Evolutionary conservation across 92 coral and sea anemone species (phyloP).

Genomic region (Hydrozoanthus gracilis): DNA sequence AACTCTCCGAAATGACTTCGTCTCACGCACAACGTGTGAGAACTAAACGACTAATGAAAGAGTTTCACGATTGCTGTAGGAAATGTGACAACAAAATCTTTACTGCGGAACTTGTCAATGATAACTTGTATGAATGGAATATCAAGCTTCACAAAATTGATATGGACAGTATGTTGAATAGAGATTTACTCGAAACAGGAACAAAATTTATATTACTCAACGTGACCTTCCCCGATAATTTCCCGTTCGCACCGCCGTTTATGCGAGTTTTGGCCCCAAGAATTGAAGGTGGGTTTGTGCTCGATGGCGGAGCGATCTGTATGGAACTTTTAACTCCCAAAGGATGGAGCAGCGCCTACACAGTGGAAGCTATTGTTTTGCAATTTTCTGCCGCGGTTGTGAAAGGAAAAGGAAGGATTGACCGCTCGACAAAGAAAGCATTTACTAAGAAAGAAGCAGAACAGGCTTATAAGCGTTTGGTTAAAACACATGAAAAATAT

Average conservation of each 20-base stretch:
- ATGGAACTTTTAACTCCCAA: constrained; percentile 93
- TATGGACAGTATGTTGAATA: constrained; percentile 82
- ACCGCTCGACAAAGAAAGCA: constrained; percentile 80
- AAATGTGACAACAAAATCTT: constrained; percentile 80
- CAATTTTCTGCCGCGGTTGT: constrained; percentile 96
- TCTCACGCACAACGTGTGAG: constrained; percentile 87
- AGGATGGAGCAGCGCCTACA: constrained; percentile 93
- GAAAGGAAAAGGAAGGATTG: constrained; percentile 90
- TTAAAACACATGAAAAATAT: constrained; percentile 90
- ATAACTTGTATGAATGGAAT: constrained; percentile 91
- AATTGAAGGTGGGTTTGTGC: constrained; percentile 90
- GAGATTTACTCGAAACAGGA: constrained; percentile 94
- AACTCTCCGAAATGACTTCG: constrained; percentile 74
- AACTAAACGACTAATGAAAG: constrained; percentile 88
- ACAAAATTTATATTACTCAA: constrained; percentile 85
- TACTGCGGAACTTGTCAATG: constrained; percentile 89
- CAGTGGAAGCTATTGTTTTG: constrained; percentile 85
- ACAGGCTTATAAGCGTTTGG: constrained; percentile 85
- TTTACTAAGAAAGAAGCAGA: constrained; percentile 93
- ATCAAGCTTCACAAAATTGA: constrained; percentile 84
- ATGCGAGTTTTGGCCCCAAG: constrained; percentile 91
- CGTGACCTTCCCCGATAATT: constrained; percentile 87
- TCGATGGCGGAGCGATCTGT: constrained; percentile 92
- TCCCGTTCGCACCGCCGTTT: constrained; percentile 92
- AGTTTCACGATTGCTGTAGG: constrained; percentile 82